Conservation (phyloP, 2,888 invertebrate genomes). For the Lathronympha strigana region DNA sequence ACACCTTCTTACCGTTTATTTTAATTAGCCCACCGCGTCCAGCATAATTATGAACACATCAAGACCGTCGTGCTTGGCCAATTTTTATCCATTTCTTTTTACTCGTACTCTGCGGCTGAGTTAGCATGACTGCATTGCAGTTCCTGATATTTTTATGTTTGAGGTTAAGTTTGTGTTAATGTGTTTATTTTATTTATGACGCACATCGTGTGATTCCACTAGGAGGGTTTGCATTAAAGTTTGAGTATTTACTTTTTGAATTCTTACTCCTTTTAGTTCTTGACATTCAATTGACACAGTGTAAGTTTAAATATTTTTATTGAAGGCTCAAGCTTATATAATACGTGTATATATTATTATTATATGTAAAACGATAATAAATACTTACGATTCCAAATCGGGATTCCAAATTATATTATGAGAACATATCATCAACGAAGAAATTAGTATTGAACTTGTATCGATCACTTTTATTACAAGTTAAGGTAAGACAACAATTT, state of each 20-base stretch:
- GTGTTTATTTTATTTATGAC: neutral
- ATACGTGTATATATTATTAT: too few relatives aligned
- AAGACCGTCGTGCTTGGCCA: slow-evolving; percentile 31
- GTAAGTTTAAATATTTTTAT: neutral
- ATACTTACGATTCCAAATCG: too few relatives aligned
- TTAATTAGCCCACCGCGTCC: slow-evolving; percentile 33
- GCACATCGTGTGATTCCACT: too few relatives aligned
- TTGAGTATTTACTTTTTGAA: too few relatives aligned
- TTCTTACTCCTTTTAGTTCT: neutral
- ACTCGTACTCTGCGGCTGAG: slow-evolving; percentile 23
- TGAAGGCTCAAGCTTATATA: too few relatives aligned
- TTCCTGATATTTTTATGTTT: slow-evolving; percentile 25
- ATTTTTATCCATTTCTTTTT: slow-evolving; percentile 34
- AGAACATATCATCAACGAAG: too few relatives aligned
- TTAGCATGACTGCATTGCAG: slow-evolving; percentile 28
- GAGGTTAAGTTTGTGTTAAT: slow-evolving; percentile 15
- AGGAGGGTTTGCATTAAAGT: too few relatives aligned
- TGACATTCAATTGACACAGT: neutral
- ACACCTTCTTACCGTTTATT: slow-evolving; percentile 35
- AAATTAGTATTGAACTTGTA: too few relatives aligned
- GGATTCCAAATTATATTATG: too few relatives aligned
- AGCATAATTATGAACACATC: slow-evolving; percentile 41
- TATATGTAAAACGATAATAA: too few relatives aligned
- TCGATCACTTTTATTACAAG: too few relatives aligned
- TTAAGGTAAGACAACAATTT: too few relatives aligned